Base-by-base conservation (phyloP, 2,888 invertebrate species). In the Sympetrum striolatum region DNA sequence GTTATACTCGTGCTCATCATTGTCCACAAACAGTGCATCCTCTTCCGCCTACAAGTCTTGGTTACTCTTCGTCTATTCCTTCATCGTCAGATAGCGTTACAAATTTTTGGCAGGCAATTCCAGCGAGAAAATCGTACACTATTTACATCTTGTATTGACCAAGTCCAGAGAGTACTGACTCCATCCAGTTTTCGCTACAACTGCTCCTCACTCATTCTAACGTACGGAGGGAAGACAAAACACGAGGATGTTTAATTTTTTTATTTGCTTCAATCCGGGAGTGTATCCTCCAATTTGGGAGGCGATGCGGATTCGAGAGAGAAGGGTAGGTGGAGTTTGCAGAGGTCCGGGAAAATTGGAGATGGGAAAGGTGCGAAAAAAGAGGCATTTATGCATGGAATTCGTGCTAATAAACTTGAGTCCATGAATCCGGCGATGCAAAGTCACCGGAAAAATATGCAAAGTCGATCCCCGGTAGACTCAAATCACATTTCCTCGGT, bases 381-480 rank as follows among this genome's bases (percentile, higher is more conserved):
- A 86, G 22, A 37, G 58, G 60, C 60, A 86, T 86, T 86, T 86
- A 86, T 86, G 86, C 86, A 86, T 86, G 86, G 86, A 60, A 86
- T 86, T 86, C 37, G 86, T 86, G 86, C 86, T 86, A 86, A 86
- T 86, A 86, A 86, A 86, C 53, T 86, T 64, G 60, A 60, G 86
- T 60, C 86, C 86, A 86, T 60, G 86, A 86, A 86, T 86, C 86
- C 86, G 15, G 60, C n/a, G 37, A 64, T 64, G 60, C 60, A 60
- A 86, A 86, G 64, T 60, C 64, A 37, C 60, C 86, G 60, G 86
- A 64, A 86, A 86, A 86, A 86, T 86, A 86, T 86, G 86, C 86
- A 86, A 86, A 86, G 86, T 86, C 86, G 86, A 86, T 58, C 60
- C 39, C 60, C n/a, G 60, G 31, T 4, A 37, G 31, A 86, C 64